phyloP scores from a whole-genome alignment of 2,888 invertebrate species.

The Rhamphomyia laevipes region DNA sequence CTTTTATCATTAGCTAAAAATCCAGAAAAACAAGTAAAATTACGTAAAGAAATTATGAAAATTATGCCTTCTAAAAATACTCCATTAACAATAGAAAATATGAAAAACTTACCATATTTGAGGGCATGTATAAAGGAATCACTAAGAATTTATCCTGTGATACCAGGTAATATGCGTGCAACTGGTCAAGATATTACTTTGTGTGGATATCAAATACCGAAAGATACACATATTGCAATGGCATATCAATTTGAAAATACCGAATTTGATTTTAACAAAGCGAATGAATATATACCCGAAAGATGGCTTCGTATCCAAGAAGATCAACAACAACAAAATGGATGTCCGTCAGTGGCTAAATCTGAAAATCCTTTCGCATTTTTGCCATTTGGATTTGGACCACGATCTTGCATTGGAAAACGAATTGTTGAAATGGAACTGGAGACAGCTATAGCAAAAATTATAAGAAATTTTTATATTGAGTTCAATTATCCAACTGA shows the following conservation, averaged over 20 bases:
- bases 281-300: constrained; percentile 44
- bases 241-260: constrained; percentile 52
- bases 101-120: constrained; percentile 47
- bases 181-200: constrained; percentile 45
- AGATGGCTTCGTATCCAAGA: constrained; percentile 43
- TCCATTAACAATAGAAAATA: constrained; percentile 36
- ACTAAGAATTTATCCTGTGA: constrained; percentile 47
- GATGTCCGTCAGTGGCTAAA: constrained; percentile 13
- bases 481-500: constrained; percentile 24
- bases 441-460: constrained; percentile 38
- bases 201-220: constrained; percentile 46
- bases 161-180: constrained; percentile 43
- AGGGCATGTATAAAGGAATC: constrained; percentile 65
- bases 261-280: constrained; percentile 47
- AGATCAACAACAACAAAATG: background rate
- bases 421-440: constrained; percentile 58
- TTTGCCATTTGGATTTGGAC: constrained; percentile 16
- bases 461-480: constrained; percentile 24
- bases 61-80: constrained; percentile 37
- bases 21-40: constrained; percentile 49
- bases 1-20: constrained; percentile 44
- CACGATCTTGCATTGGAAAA: constrained; percentile 49
- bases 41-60: constrained; percentile 45
- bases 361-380: constrained; percentile 16
- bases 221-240: constrained; percentile 57